Conservation (phyloP, 2,888 invertebrate species). For the Apamea monoglypha region DNA sequence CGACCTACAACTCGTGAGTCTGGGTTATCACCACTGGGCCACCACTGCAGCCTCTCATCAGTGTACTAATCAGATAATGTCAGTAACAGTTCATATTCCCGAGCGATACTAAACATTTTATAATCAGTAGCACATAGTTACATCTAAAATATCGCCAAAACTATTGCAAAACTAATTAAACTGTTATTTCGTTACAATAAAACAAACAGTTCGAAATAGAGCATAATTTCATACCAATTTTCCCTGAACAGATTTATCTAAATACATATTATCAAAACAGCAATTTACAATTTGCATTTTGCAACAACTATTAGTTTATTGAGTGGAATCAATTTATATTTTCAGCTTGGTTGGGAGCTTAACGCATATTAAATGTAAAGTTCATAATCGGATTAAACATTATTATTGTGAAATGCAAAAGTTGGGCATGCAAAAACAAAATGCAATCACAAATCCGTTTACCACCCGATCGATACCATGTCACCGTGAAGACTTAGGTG, state of each 20-base stretch:
- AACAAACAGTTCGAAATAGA: constrained; percentile 21
- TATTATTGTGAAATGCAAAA: background rate
- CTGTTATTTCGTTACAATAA: background rate
- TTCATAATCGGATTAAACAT: constrained; percentile 7
- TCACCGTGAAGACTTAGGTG: too few species aligned
- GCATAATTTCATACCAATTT: constrained; percentile 12
- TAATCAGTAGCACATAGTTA: constrained; percentile 5
- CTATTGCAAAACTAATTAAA: constrained; percentile 2
- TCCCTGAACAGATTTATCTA: constrained; percentile 16
- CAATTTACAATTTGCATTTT: constrained; percentile 30
- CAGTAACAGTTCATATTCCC: background rate
- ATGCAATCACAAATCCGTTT: background rate
- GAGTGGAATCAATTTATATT: constrained; percentile 15
- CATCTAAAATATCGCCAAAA: background rate
- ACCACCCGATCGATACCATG: too few species aligned
- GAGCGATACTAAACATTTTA: constrained; percentile 16
- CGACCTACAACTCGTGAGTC: background rate
- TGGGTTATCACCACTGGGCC: background rate
- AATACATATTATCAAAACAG: constrained; percentile 17
- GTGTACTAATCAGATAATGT: background rate
- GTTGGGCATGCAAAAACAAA: background rate
- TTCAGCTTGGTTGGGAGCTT: background rate
- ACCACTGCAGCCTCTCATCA: background rate
- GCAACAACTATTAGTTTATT: constrained; percentile 2
- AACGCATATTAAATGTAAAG: constrained; percentile 5